Conservation (phyloP, 1,140 invertebrate species). For the Amphibalanus amphitrite region DNA sequence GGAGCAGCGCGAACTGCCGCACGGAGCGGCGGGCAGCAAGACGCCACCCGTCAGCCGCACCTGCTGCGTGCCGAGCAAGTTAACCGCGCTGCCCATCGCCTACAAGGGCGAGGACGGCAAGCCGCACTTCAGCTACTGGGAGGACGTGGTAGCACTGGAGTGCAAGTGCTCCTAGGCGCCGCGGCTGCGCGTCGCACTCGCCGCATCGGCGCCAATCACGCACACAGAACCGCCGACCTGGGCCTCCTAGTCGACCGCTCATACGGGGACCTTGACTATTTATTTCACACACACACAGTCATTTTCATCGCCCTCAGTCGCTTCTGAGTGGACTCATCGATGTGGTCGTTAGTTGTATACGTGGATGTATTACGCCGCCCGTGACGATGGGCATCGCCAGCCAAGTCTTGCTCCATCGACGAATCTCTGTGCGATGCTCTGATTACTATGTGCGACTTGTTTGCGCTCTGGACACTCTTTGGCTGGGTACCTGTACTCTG, state of each 20-base stretch:
- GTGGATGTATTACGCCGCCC: not conserved
- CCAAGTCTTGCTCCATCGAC: not conserved
- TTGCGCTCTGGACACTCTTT: not conserved
- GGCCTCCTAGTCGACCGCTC: not conserved
- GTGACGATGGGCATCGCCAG: not conserved
- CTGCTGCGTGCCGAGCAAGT: slow-evolving; percentile 50
- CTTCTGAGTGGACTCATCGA: not conserved
- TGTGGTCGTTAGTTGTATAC: not conserved
- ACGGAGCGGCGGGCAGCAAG: slow-evolving; percentile 20
- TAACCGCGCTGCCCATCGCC: slow-evolving; percentile 45
- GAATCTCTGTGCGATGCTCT: not conserved
- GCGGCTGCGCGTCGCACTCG: not conserved
- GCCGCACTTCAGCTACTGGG: slow-evolving; percentile 48
- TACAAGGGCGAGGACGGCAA: slow-evolving; percentile 44
- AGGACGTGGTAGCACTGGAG: slow-evolving; percentile 49
- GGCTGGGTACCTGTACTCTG: not conserved
- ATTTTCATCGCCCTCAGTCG: not conserved
- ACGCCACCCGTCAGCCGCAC: slow-evolving; percentile 18
- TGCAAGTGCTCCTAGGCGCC: slow-evolving; percentile 46
- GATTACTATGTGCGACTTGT: not conserved
- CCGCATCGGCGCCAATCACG: not conserved
- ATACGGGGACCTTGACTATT: slow-evolving; percentile 7
- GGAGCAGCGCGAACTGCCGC: too few relatives aligned
- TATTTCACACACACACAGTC: slow-evolving; percentile 5
- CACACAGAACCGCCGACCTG: not conserved